A percentile compares a stretch with the other conserved stretches of the same genome.
Conservation (phyloP, 2,888 invertebrate genomes). For the Synanthedon vespiformis region DNA sequence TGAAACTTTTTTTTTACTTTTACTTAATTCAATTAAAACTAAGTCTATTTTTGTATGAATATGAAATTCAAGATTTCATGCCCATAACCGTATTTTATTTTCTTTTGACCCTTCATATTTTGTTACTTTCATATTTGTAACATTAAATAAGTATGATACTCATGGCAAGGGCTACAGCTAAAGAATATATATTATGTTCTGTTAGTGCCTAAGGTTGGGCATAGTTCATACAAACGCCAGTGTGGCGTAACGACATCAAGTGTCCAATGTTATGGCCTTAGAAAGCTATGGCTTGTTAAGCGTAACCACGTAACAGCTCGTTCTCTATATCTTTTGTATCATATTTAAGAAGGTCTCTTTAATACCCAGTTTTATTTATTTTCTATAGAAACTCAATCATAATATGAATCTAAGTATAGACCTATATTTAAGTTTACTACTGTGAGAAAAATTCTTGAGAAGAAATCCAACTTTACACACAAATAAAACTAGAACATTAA, state of each 20-base stretch:
- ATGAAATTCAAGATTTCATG: too few species aligned
- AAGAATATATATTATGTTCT: background rate
- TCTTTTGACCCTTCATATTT: too few species aligned
- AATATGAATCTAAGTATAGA: too few species aligned
- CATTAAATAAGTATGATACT: background rate
- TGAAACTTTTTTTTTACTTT: background rate
- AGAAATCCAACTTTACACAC: too few species aligned
- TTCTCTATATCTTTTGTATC: slow-evolving; percentile 40
- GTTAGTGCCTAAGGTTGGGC: background rate
- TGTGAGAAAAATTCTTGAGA: too few species aligned
- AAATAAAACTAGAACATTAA: too few species aligned
- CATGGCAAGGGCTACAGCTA: background rate
- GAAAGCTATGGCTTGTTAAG: slow-evolving; percentile 41
- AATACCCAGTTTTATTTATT: too few species aligned
- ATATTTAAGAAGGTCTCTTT: slow-evolving; percentile 6
- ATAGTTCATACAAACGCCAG: too few species aligned
- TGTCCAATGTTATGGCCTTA: slow-evolving; percentile 31
- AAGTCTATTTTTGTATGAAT: background rate
- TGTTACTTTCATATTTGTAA: too few species aligned
- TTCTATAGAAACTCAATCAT: too few species aligned
- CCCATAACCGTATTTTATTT: too few species aligned
- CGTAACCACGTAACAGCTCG: slow-evolving; percentile 54
- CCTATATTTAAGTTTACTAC: too few species aligned
- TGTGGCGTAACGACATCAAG: slow-evolving; percentile 19
- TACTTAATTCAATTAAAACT: background rate